Evolutionary conservation across 2,113 vertebrate genomes (phyloP), one percentile per base, ranked within the genome.

Genomic region (Mystacornis crossleyi): DNA sequence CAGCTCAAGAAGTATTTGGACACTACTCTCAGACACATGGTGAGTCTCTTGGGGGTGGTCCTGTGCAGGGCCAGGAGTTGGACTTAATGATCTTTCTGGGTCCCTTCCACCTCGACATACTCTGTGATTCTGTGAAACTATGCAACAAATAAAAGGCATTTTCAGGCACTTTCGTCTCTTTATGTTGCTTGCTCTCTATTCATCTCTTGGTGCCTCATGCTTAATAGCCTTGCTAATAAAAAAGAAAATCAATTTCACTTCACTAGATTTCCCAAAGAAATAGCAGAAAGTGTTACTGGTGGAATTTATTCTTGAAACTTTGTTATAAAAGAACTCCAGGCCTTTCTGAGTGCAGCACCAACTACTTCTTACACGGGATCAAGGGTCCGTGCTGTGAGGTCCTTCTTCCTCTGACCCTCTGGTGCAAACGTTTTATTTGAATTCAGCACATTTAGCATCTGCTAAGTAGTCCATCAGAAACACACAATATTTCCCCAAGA

Each of bases 201-300:
- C 96, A 70, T 96, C 58, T 91, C 64, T 73, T 36, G 51, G 74
- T 97, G 84, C 72, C 91, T 97, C 91, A 71, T 96, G 93, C 96
- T 97, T 97, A 97, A 96, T 97, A 97, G 89, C 89, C 95, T 97
- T 14, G 31, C 95, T 97, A 97, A 98, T 97, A 96, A 97, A 90
- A 86, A 96, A 90, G 94, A 97, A 98, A 98, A 97, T 97, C 96
- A 92, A 96, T 98, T 98, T 97, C 81, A 91, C 96, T 97, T 97
- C 83, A 81, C 96, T 96, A 92, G 96, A 38, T 97, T 97, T 97
- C 82, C 67, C 58, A 78, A 70, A 93, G 92, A 95, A 92, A 97
- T 93, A 96, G 78, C 82, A 96, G 85, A 95, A 60, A 36, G n/a
- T 90, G 23, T 7, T 81, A 81, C 61, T 78, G 33, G 53, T 87